A percentile compares a stretch with the other conserved stretches of the same genome.
phyloP scores from a whole-genome alignment of 92 coral and sea anemone genomes.

The Palythoa grandis region DNA sequence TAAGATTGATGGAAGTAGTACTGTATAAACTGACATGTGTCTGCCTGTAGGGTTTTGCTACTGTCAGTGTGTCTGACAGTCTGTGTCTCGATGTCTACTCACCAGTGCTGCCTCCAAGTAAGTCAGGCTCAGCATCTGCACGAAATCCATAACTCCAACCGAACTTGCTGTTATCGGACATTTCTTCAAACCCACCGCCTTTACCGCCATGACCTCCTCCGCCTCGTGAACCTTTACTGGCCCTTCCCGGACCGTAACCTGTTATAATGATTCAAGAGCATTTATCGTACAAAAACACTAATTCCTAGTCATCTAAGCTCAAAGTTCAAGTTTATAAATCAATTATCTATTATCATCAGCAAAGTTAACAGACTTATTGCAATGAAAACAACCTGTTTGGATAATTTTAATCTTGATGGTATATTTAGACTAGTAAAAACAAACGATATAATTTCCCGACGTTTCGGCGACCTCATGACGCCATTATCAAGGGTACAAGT shows the following conservation, averaged over 20 bases:
- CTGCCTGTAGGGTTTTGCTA: background rate
- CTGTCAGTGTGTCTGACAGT: background rate
- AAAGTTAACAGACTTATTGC: background rate
- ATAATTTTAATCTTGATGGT: too few relatives aligned
- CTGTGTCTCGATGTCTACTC: background rate
- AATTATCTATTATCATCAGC: background rate
- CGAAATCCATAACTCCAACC: constrained; percentile 37
- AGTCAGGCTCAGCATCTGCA: background rate
- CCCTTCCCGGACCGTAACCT: constrained; percentile 73
- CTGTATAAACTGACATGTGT: too few relatives aligned
- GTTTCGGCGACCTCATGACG: too few relatives aligned
- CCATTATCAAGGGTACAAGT: too few relatives aligned
- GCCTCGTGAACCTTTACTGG: constrained; percentile 32
- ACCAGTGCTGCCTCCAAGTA: constrained; percentile 24
- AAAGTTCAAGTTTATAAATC: background rate
- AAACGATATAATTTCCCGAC: too few relatives aligned
- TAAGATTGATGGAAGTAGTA: background rate
- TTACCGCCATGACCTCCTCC: constrained; percentile 90
- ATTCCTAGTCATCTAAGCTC: background rate
- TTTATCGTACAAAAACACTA: background rate
- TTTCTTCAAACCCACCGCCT: constrained; percentile 55
- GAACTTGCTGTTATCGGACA: background rate
- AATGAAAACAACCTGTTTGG: background rate
- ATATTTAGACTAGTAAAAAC: too few relatives aligned
- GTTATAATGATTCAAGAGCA: background rate